Percentiles rank a stretch among this genome's conserved stretches.
Evolutionary conservation across 1,140 invertebrate species (phyloP).

Genomic region (Oryzaephilus surinamensis): DNA sequence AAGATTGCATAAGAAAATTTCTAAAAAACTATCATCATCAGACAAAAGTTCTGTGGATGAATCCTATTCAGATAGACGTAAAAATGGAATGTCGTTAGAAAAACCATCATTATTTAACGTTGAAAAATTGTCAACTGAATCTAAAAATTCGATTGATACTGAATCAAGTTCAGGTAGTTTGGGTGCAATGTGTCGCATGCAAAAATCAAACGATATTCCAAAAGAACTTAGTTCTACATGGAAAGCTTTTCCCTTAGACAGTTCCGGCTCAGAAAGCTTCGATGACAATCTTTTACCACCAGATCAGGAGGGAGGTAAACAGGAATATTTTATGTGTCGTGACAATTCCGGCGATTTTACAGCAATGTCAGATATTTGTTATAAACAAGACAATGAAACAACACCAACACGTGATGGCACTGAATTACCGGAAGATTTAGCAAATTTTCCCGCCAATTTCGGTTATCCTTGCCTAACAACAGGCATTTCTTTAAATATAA

Average conservation of each 20-base stretch:
- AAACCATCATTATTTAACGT: conserved; percentile 26
- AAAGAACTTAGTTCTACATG: conserved; percentile 64
- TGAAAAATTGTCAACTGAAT: conserved; percentile 42
- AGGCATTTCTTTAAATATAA: conserved; percentile 35
- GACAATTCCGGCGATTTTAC: conserved; percentile 29
- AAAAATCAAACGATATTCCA: conserved; percentile 46
- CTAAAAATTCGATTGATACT: conserved; percentile 53
- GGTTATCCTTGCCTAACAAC: conserved; percentile 48
- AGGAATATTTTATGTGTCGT: conserved; percentile 38
- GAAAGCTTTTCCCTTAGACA: conserved; percentile 69
- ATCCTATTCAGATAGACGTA: conserved; percentile 19
- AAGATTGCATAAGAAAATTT: conserved; percentile 30
- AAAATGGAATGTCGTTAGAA: conserved; percentile 20
- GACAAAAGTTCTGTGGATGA: conserved; percentile 33
- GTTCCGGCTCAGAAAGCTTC: conserved; percentile 63
- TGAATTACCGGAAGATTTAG: conserved; percentile 60
- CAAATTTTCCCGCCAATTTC: conserved; percentile 60
- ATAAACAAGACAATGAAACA: conserved; percentile 39
- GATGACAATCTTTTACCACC: conserved; percentile 70
- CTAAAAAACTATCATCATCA: conserved; percentile 32
- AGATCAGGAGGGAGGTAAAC: conserved; percentile 48
- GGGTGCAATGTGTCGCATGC: conserved; percentile 42
- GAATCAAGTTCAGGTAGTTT: conserved; percentile 65
- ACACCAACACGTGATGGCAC: conserved; percentile 42
- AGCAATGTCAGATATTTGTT: conserved; percentile 36